Conservation (phyloP, 2,797 vertebrate genomes). For the Peromyscus eremicus region DNA sequence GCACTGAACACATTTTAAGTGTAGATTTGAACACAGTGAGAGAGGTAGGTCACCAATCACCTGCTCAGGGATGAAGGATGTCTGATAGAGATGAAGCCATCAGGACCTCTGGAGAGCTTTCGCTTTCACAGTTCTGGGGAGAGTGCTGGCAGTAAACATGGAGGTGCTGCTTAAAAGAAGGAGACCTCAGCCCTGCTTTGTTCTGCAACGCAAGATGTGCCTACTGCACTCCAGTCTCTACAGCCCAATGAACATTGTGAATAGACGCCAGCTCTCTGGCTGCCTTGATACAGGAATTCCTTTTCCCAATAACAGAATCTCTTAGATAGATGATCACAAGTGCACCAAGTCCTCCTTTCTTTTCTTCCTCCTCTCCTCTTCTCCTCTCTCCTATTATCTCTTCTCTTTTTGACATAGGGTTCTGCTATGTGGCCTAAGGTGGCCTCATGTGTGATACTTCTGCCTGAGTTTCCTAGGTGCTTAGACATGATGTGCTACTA, state of each 20-base stretch:
- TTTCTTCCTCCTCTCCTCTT: not conserved
- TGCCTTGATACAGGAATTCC: not conserved
- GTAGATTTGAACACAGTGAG: not conserved
- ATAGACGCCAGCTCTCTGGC: not conserved
- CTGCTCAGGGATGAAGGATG: not conserved
- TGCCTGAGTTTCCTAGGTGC: not conserved
- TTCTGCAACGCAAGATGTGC: not conserved
- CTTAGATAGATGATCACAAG: not conserved
- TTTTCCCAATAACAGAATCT: not conserved
- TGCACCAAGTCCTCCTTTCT: not conserved
- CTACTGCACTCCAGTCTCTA: not conserved
- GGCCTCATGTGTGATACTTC: not conserved
- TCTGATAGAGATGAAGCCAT: not conserved
- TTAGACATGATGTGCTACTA: accelerated
- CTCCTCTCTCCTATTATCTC: too few species aligned
- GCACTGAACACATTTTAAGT: not conserved
- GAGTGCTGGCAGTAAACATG: not conserved
- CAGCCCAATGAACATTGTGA: not conserved
- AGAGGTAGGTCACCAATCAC: not conserved
- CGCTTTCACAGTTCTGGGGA: not conserved
- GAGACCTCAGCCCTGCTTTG: not conserved
- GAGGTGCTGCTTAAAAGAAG: not conserved
- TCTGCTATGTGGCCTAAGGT: not conserved
- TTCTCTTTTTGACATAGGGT: not conserved
- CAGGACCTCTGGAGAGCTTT: not conserved